Evolutionary conservation across 2,797 vertebrate genomes (phyloP).

Genomic region (Natrix natrix): DNA sequence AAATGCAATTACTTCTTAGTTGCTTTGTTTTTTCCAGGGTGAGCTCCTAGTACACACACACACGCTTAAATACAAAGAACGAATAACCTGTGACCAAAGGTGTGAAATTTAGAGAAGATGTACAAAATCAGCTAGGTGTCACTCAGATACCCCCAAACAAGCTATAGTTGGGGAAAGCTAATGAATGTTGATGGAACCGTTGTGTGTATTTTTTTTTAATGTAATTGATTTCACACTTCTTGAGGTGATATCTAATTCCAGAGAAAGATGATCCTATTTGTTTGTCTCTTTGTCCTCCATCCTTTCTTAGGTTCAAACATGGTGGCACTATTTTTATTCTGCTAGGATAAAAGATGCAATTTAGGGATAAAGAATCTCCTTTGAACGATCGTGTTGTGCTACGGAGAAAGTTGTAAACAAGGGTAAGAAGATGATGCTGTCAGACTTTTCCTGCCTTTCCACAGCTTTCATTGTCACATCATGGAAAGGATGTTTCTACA

Average conservation of each 20-base stretch:
- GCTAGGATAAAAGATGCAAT: slow-evolving; percentile 5
- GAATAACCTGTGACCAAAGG: neutral
- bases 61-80: neutral
- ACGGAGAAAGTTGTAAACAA: neutral
- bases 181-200: neutral
- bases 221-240: neutral
- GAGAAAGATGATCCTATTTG: neutral
- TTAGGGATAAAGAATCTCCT: neutral
- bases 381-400: neutral
- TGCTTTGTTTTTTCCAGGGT: neutral
- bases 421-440: neutral
- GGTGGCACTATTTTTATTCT: neutral
- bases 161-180: neutral
- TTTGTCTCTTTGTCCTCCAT: neutral
- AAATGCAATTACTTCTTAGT: neutral
- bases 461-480: neutral
- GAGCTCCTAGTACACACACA: neutral
- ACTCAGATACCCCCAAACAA: neutral
- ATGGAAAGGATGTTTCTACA: neutral
- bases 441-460: neutral
- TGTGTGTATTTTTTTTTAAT: neutral
- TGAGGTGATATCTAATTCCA: neutral
- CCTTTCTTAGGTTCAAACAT: neutral
- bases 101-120: neutral
- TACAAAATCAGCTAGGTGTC: neutral